Percentiles rank a stretch among this genome's conserved stretches.
Evolutionary conservation across 1,140 invertebrate genomes (phyloP).

Genomic region (Drosophila guanche): DNA sequence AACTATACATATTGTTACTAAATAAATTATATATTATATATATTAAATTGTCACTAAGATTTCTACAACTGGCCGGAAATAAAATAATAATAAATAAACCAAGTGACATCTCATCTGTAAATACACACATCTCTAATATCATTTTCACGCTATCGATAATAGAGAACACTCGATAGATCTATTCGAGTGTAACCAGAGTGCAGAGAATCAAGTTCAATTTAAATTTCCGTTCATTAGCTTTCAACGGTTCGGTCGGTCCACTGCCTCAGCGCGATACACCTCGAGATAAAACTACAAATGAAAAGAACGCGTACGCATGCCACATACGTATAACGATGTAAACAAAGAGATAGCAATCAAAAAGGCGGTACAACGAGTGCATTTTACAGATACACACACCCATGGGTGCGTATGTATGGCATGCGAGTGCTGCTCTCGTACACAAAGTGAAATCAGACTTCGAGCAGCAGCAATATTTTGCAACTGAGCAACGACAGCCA

Average conservation of each 20-base stretch:
- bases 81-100: background rate
- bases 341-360: conserved; percentile 28
- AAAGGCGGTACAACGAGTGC: conserved; percentile 11
- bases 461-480: conserved; percentile 42
- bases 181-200: conserved; percentile 10
- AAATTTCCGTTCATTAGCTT: conserved; percentile 25
- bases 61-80: no score
- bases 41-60: background rate
- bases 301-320: conserved; percentile 30
- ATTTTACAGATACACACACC: conserved; percentile 9
- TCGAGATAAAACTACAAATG: conserved; percentile 18
- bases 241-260: conserved; percentile 38
- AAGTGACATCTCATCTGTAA: background rate
- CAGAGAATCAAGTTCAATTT: conserved; percentile 19
- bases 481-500: conserved; percentile 33
- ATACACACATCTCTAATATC: no score
- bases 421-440: conserved; percentile 17
- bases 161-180: background rate
- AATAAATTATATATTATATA: no score
- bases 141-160: conserved; percentile 3
- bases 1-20: no score
- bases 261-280: conserved; percentile 3
- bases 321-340: conserved; percentile 26
- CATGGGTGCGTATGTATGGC: background rate
- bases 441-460: conserved; percentile 49